Percentiles rank a stretch among this genome's conserved stretches.
Conservation (phyloP, 2,113 vertebrate genomes). For the Corapipo altera region DNA sequence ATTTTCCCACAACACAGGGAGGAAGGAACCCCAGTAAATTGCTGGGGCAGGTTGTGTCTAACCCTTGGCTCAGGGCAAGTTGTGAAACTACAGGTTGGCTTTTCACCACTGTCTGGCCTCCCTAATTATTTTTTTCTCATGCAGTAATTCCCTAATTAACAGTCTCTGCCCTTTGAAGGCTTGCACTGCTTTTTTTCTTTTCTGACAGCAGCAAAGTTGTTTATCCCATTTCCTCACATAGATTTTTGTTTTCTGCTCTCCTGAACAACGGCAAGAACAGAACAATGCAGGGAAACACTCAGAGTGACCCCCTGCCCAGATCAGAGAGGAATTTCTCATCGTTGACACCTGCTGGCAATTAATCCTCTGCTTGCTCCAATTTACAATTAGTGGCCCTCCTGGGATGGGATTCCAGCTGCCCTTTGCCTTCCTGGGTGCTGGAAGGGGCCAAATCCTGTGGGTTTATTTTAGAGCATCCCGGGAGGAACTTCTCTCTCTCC, state of each 20-base stretch:
- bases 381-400: background rate
- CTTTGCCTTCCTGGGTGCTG: background rate
- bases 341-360: slow-evolving; percentile 49
- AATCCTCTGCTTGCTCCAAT: background rate
- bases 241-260: background rate
- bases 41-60: background rate
- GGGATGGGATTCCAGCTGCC: background rate
- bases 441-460: background rate
- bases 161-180: background rate
- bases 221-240: background rate
- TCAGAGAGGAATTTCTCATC: slow-evolving; percentile 20
- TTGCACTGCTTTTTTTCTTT: background rate
- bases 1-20: background rate
- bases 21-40: background rate
- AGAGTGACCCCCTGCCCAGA: slow-evolving; percentile 25
- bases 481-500: background rate
- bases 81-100: background rate
- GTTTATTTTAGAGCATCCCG: background rate
- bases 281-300: background rate
- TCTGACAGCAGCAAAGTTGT: background rate
- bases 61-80: background rate
- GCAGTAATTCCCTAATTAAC: slow-evolving; percentile 37
- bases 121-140: background rate
- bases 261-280: background rate
- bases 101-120: background rate